Evolutionary conservation across 2,797 vertebrate genomes (phyloP), one percentile per base, ranked within the genome.

Genomic region (Psittacula echo): DNA sequence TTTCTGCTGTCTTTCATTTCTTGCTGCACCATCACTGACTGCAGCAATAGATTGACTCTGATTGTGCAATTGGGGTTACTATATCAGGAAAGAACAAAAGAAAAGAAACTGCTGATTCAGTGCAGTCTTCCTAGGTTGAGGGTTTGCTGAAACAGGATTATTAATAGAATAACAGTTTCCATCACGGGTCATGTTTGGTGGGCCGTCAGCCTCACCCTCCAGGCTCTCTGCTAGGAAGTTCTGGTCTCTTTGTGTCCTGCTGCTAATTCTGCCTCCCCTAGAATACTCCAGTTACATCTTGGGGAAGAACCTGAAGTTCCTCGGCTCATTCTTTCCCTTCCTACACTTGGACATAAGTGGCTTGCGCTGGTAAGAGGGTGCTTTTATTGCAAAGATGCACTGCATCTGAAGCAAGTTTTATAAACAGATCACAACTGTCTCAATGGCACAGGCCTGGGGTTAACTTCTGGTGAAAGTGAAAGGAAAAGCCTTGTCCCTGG

Each of bases 61-160:
- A 56, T 96, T 96, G 95, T 93, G 93, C 94, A 97, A 97, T 32
- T 6, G 2, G 30, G 30, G 23, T 89, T 92, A 75, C 72, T 67
- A 94, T 89, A 90, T 80, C 65, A 76, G 42, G 56, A 60, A 73
- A 87, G 77, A n/a, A 90, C 92, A 89, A 88, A 96, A 92, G 84
- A 81, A 94, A 87, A 78, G 79, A 90, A 96, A 95, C 86, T 80
- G 93, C 90, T 95, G 95, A 96, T 67, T 90, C 68, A 53, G 65
- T 16, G 41, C 17, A 51, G 72, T 61, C 37, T 92, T 30, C 11
- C 13, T 81, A 74, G 68, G 45, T 30, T 89, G 83, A 92, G 24
- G 61, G 88, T 78, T 85, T 53, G 67, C 77, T 95, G 89, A 95
- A 94, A 73, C 62, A 34, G 30, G 42, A 26, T 94, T 96, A 93